Percentiles rank a stretch among this genome's conserved stretches.
Conservation (phyloP, 2,888 invertebrate genomes). For the Euproctis similis region DNA sequence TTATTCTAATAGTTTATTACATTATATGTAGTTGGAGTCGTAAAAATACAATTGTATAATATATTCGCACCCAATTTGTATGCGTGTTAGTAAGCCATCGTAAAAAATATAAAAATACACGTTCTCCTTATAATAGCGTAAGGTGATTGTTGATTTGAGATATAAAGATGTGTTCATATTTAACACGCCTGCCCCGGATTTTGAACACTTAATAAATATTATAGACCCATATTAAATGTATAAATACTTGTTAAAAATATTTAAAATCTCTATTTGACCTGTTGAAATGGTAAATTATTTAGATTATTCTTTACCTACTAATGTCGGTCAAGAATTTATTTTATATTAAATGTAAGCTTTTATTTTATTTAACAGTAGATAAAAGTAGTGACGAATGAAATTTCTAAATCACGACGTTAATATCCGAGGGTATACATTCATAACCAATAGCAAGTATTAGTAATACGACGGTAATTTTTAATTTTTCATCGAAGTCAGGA, state of each 20-base stretch:
- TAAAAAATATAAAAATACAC: constrained; percentile 5
- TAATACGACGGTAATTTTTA: too few relatives aligned
- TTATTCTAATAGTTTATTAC: constrained; percentile 2
- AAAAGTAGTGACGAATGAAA: too few relatives aligned
- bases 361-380: too few relatives aligned
- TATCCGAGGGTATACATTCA: too few relatives aligned
- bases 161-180: background rate
- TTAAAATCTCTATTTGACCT: too few relatives aligned
- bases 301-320: too few relatives aligned
- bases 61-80: constrained; percentile 6
- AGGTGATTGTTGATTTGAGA: constrained; percentile 1
- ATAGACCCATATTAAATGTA: background rate
- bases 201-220: background rate
- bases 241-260: background rate
- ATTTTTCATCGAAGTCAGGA: too few relatives aligned
- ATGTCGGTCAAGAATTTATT: too few relatives aligned
- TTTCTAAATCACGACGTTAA: too few relatives aligned
- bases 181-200: background rate
- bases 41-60: constrained; percentile 5
- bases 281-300: too few relatives aligned
- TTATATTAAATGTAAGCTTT: too few relatives aligned
- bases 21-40: constrained; percentile 2
- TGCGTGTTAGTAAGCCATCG: constrained; percentile 2
- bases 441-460: too few relatives aligned
- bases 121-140: constrained; percentile 1